Conservation (phyloP, 1,140 invertebrate species). For the Parasteatoda tepidariorum region DNA sequence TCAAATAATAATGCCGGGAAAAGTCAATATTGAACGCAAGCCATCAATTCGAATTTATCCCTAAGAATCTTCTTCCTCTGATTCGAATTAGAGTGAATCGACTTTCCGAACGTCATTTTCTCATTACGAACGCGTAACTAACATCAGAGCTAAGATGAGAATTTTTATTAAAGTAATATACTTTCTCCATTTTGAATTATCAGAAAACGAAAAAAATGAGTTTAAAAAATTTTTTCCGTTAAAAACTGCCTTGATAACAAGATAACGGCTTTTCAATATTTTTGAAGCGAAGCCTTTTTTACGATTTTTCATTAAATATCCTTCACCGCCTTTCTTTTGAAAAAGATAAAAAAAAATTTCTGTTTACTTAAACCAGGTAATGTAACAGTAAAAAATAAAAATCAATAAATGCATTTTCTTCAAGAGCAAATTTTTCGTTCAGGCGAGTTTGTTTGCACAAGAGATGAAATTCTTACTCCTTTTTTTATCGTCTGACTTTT, state of each 20-base stretch:
- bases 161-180: background rate
- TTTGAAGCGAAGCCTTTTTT: background rate
- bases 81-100: background rate
- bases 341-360: background rate
- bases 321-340: background rate
- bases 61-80: background rate
- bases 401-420: background rate
- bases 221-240: background rate
- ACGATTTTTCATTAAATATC: background rate
- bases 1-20: too few relatives aligned
- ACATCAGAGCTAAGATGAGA: background rate
- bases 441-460: background rate
- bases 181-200: background rate
- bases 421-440: background rate
- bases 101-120: background rate
- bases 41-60: background rate
- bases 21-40: background rate
- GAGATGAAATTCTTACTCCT: background rate
- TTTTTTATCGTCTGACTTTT: background rate
- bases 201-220: background rate
- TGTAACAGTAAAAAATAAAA: background rate
- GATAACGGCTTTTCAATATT: background rate
- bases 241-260: background rate
- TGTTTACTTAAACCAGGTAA: background rate
- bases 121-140: background rate